Evolutionary conservation across 2,888 invertebrate species (phyloP).

Genomic region (Drosophila parthenogenetica): DNA sequence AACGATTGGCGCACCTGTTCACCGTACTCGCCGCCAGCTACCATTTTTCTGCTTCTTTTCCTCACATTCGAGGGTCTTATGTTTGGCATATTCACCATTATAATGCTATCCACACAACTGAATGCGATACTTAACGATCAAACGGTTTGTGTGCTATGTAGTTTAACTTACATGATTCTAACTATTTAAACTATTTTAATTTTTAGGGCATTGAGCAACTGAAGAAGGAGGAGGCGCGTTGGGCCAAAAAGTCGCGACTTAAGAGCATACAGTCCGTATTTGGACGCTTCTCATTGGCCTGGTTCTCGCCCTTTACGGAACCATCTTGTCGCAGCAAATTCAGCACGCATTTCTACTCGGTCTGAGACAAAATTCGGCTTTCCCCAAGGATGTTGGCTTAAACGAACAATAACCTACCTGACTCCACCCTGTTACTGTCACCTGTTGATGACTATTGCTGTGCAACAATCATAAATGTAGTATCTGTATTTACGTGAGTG

Average conservation of each 20-base stretch:
- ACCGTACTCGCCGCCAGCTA: slow-evolving; percentile 96
- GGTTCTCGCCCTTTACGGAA: slow-evolving; percentile 93
- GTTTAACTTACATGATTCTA: background rate
- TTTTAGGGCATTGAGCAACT: slow-evolving; percentile 97
- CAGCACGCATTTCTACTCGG: slow-evolving; percentile 93
- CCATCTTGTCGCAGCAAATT: slow-evolving; percentile 92
- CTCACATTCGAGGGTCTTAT: slow-evolving; percentile 97
- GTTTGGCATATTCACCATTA: slow-evolving; percentile 98
- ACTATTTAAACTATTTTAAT: slow-evolving; percentile 2
- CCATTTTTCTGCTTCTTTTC: slow-evolving; percentile 95
- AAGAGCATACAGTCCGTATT: slow-evolving; percentile 98
- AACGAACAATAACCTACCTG: slow-evolving; percentile 57
- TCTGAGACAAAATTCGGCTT: slow-evolving; percentile 85
- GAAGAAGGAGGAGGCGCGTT: slow-evolving; percentile 97
- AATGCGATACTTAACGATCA: slow-evolving; percentile 99
- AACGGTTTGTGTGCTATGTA: slow-evolving; percentile 88
- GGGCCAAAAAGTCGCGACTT: slow-evolving; percentile 96
- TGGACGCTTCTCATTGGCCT: slow-evolving; percentile 96
- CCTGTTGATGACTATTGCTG: slow-evolving; percentile 58
- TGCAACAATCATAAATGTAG: slow-evolving; percentile 43
- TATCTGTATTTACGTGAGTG: slow-evolving; percentile 24
- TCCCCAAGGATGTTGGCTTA: slow-evolving; percentile 35
- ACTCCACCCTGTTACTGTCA: slow-evolving; percentile 24
- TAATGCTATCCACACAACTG: slow-evolving; percentile 98
- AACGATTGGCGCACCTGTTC: slow-evolving; percentile 98